Base-by-base conservation (phyloP, 2,888 invertebrate genomes). In the Synergus umbraculus region DNA sequence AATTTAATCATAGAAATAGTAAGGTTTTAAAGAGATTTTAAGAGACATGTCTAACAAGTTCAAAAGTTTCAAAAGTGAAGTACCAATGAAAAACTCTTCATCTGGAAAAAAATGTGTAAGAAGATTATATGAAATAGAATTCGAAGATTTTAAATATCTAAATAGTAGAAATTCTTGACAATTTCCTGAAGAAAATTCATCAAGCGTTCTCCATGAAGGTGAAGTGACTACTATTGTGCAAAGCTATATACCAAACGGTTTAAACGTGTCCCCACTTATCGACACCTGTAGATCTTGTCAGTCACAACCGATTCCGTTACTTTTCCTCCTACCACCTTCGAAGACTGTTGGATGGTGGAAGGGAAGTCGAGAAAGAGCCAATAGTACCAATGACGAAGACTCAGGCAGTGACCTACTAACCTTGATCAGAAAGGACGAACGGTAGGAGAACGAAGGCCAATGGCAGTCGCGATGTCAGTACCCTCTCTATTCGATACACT, bases 371-470 rank as follows among this genome's bases (percentile, higher is more conserved):
- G 43, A 22, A 18, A 46, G 67, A 67, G 46, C 66, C 58, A 58
- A 18, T 58, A 18, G 58, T 18, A 18, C 2, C 18, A 58, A 18
- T 9, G 18, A 18, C 60, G 54, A 54, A 73, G 15, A 80, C 78
- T 86, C 83, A 89, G 89, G 86, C 86, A 90, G 85, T 87, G 91
- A 89, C 92, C 87, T 87, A 92, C 88, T 92, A 85, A 89, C 91
- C 91, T 88, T 90, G 86, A 90, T 91, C 82, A 69, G 41, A n/a
- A 76, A 46, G 65, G 81, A 44, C 43, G 77, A 78, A 49, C 83
- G 84, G 81, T 83, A 85, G 83, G 82, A 83, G 85, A 83, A 82
- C 49, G 81, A 77, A 80, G 81, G 77, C 81, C 63, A 41, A 60
- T 18, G 22, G 37, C 13, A 13, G 12, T 67, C 66, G 81, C 73